Base-by-base conservation (phyloP, 2,113 vertebrate genomes). In the Bubo scandiacus region DNA sequence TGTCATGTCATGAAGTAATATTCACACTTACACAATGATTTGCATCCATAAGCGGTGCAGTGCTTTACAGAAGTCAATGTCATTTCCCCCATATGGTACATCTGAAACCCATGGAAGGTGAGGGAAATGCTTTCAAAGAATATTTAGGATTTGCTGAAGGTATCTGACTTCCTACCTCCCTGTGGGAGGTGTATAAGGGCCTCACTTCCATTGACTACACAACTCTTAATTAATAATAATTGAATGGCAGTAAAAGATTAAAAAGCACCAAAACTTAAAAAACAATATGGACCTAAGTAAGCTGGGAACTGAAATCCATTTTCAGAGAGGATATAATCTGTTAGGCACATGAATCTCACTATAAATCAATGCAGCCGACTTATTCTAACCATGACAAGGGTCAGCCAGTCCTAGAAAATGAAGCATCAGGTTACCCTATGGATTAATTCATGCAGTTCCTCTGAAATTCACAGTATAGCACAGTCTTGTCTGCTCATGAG, bases 1-100 rank as follows among this genome's bases (percentile, higher is more conserved):
- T 78, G 81, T 67, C 62, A 5, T 51, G 66, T 83, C 81, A 91
- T 58, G 59, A 77, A 86, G 85, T 23, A 92, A 86, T 91, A 83
- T 94, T 96, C 96, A 94, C 96, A 86, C 95, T 94, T 88, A 59
- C 43, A 88, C 84, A 78, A 59, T 1, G 52, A 94, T 92, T 95
- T 96, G 91, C 91, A 97, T 94, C 63, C 17, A 0, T 90, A 83
- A 94, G 78, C 0, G 5, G 54, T 66, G 38, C 77, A 74, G 49
- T 34, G 70, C 36, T 82, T 89, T 75, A 45, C 34, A 75, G 59
- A 61, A 97, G 49, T 68, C 66, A 79, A 4, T 88, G 91, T 45
- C 30, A 40, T 73, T 83, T 79, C 26, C 21, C 68, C 74, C 2
- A 6, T 87, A 70, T 71, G 66, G 81, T 45, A 18, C 36, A 51